Evolutionary conservation across 2,797 vertebrate species (phyloP).

Genomic region (Sylvilagus floridanus): DNA sequence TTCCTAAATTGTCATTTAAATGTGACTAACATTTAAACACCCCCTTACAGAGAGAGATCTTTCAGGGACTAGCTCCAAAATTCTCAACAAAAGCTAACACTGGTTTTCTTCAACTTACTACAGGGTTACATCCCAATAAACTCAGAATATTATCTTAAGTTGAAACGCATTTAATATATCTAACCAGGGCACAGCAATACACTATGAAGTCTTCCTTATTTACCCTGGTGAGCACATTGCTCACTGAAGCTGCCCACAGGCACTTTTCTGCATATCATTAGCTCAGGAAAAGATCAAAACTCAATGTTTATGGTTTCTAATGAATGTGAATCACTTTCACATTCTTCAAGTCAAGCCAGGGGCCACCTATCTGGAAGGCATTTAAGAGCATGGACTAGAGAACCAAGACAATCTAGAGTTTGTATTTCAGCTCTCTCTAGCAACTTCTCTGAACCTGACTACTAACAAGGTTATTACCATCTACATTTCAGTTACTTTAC

Average conservation of each 20-base stretch:
- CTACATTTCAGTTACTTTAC: not conserved
- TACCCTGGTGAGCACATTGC: not conserved
- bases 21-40: conserved; percentile 1
- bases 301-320: not conserved
- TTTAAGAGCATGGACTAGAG: not conserved
- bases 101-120: not conserved
- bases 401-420: not conserved
- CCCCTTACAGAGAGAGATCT: not conserved
- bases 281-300: not conserved
- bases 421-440: not conserved
- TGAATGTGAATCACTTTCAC: not conserved
- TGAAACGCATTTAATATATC: not conserved
- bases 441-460: not conserved
- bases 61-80: not conserved
- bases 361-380: not conserved
- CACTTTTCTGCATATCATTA: not conserved
- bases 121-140: not conserved
- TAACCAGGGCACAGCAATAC: not conserved
- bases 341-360: not conserved
- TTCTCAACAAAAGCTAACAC: not conserved
- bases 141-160: not conserved
- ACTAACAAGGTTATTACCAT: not conserved
- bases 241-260: not conserved
- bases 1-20: conserved; percentile 27
- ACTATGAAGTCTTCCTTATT: not conserved